A percentile compares a stretch with the other conserved stretches of the same genome.
Conservation (phyloP, 2,888 invertebrate species). For the Mesoligia furuncula region DNA sequence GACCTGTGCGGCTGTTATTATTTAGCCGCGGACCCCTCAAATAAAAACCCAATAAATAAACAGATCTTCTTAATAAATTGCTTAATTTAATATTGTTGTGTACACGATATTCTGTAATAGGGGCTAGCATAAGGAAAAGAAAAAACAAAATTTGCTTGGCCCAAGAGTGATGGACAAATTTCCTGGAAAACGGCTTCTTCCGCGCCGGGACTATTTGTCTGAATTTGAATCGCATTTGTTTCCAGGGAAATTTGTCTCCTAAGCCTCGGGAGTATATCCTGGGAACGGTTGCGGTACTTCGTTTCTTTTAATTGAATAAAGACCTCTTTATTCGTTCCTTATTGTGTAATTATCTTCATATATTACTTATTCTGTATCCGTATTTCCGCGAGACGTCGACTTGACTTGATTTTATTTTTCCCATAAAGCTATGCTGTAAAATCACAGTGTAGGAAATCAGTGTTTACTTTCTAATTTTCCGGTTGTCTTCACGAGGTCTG, state of each 20-base stretch:
- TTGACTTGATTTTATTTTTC: constrained; percentile 68
- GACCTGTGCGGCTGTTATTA: too few relatives aligned
- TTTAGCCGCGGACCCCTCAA: too few relatives aligned
- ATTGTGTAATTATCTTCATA: constrained; percentile 76
- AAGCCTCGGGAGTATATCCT: constrained; percentile 84
- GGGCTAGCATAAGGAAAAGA: constrained; percentile 76
- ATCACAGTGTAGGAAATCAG: constrained; percentile 75
- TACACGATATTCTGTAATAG: constrained; percentile 68
- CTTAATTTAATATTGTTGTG: constrained; percentile 60
- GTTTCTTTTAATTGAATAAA: constrained; percentile 87
- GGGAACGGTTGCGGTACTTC: constrained; percentile 79
- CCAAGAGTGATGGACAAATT: constrained; percentile 89
- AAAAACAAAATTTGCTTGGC: constrained; percentile 85
- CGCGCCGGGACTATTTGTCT: constrained; percentile 90
- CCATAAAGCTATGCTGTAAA: constrained; percentile 73
- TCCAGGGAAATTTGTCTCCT: constrained; percentile 88
- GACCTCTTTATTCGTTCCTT: constrained; percentile 76
- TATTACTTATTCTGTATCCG: constrained; percentile 45
- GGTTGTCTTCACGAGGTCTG: constrained; percentile 86
- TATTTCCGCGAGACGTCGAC: constrained; percentile 50
- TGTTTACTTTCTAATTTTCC: constrained; percentile 89
- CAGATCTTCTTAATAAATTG: constrained; percentile 62
- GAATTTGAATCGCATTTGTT: constrained; percentile 90
- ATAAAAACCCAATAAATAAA: too few relatives aligned
- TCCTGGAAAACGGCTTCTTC: constrained; percentile 88